A percentile compares a stretch with the other conserved stretches of the same genome.
These are phyloP conservation scores for Cordilura impudica DNA, from an alignment of 2,888 invertebrate species.

Conservation along the genomic window DNA sequence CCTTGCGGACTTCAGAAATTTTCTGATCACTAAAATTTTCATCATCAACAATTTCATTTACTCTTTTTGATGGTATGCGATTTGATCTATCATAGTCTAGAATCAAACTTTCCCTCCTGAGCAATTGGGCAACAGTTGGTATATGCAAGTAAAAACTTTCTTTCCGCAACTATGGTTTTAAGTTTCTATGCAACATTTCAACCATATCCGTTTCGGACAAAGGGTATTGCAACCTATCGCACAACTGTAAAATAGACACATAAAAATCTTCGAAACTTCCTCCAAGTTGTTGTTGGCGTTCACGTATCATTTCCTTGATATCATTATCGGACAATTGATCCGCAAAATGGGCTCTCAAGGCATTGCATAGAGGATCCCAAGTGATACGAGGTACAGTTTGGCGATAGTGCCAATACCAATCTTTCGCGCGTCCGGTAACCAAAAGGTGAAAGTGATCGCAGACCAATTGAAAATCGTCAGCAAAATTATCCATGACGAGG, in stretches of 20 bases:
- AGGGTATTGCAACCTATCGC: not conserved
- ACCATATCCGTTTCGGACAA: not conserved
- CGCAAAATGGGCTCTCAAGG: not conserved
- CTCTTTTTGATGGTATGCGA: too few relatives aligned
- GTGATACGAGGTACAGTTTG: not conserved
- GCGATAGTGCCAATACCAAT: too few relatives aligned
- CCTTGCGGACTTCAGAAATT: too few relatives aligned
- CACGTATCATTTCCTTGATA: not conserved
- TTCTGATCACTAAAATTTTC: too few relatives aligned
- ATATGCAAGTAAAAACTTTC: too few relatives aligned
- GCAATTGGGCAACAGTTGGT: too few relatives aligned
- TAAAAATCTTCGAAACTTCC: conserved; percentile 2
- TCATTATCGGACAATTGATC: conserved; percentile 1
- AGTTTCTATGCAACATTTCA: not conserved
- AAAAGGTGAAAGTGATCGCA: too few relatives aligned
- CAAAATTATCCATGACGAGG: not conserved
- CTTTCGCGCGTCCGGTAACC: too few relatives aligned
- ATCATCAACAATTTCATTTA: too few relatives aligned
- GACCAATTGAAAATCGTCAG: not conserved
- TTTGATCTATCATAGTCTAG: too few relatives aligned
- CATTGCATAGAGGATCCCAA: not conserved
- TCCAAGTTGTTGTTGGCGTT: not conserved
- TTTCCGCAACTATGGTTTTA: too few relatives aligned
- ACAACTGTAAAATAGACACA: not conserved
- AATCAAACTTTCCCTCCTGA: too few relatives aligned